phyloP scores from a whole-genome alignment of 2,797 vertebrate species.

The Chaetophractus vellerosus region DNA sequence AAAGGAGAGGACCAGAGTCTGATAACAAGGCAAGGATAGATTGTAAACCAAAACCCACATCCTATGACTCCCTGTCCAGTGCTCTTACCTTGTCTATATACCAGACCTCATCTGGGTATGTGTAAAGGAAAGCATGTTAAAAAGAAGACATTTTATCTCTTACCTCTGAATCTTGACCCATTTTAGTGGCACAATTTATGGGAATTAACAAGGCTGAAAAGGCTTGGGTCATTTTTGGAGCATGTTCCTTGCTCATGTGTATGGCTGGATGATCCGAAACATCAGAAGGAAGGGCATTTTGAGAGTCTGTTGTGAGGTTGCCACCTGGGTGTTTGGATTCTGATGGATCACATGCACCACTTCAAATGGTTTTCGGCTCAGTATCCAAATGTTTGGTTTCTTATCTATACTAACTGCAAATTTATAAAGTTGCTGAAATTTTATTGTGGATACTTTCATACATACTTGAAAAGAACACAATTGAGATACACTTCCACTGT shows the following conservation, averaged over 20 bases:
- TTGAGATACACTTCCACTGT: constrained; percentile 30
- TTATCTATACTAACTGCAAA: constrained; percentile 76
- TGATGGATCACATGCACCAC: constrained; percentile 42
- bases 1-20: background rate
- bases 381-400: constrained; percentile 77
- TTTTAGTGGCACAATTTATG: background rate
- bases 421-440: constrained; percentile 76
- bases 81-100: background rate
- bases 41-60: background rate
- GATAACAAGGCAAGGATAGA: fast-evolving
- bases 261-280: constrained; percentile 13
- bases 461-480: constrained; percentile 36
- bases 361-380: constrained; percentile 73
- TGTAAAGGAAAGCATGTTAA: background rate
- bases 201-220: background rate
- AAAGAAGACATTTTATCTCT: background rate
- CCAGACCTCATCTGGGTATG: too few species aligned
- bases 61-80: background rate
- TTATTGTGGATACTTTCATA: constrained; percentile 72
- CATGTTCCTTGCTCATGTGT: background rate
- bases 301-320: constrained; percentile 50
- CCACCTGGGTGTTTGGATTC: constrained; percentile 71
- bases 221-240: background rate
- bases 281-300: constrained; percentile 5
- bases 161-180: background rate